These are phyloP conservation scores for Malthinus seriepunctatus DNA, from an alignment of 2,888 invertebrate genomes.

Conservation along the genomic window DNA sequence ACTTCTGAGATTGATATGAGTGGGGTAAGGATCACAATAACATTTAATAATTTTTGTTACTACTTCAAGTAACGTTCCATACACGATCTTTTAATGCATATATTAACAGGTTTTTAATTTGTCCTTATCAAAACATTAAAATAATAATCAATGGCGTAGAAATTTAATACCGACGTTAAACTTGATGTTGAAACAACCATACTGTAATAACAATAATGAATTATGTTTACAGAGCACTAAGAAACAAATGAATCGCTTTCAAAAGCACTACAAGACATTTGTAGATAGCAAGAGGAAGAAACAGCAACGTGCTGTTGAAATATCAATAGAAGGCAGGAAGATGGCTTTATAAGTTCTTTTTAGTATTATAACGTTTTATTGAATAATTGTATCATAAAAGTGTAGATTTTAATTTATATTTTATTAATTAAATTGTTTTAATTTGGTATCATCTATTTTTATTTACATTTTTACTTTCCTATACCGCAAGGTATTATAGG, in stretches of 20 bases:
- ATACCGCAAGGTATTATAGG: too few relatives aligned
- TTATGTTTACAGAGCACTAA: slow-evolving; percentile 67
- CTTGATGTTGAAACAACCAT: too few relatives aligned
- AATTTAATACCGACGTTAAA: too few relatives aligned
- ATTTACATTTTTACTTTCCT: too few relatives aligned
- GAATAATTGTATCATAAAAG: neutral
- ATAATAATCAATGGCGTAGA: neutral
- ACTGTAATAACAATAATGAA: too few relatives aligned
- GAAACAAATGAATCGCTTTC: slow-evolving; percentile 86
- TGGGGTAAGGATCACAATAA: slow-evolving; percentile 57
- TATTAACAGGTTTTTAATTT: slow-evolving; percentile 9
- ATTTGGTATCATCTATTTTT: too few relatives aligned
- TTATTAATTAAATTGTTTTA: neutral
- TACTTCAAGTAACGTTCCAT: too few relatives aligned
- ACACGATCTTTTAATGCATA: too few relatives aligned
- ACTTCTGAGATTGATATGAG: slow-evolving; percentile 86
- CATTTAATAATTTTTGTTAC: neutral
- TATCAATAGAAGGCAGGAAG: slow-evolving; percentile 95
- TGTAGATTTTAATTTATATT: neutral
- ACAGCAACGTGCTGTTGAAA: slow-evolving; percentile 85
- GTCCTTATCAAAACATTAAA: neutral
- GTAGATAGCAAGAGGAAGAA: slow-evolving; percentile 82
- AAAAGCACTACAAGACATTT: slow-evolving; percentile 90
- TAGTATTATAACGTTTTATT: neutral
- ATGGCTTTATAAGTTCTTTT: slow-evolving; percentile 77